Evolutionary conservation across 2,888 invertebrate species (phyloP).

Genomic region (Cosmopolites sordidus): DNA sequence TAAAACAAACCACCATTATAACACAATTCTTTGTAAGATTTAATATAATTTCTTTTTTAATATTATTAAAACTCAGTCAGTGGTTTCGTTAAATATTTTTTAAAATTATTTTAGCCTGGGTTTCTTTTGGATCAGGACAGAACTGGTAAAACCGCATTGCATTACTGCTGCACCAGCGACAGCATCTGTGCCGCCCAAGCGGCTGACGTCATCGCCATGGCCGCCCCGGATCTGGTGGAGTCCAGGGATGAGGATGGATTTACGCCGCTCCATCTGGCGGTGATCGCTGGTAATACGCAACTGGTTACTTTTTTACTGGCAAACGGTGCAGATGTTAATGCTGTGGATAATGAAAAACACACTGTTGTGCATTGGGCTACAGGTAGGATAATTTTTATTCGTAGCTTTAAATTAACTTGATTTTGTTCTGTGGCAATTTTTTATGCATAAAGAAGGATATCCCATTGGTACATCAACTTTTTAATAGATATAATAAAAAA

Average conservation of each 20-base stretch:
- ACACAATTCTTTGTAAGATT: too few species aligned
- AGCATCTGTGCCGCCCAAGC: constrained; percentile 57
- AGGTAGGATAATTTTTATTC: too few species aligned
- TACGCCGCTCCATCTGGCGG: constrained; percentile 91
- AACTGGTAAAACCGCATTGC: constrained; percentile 81
- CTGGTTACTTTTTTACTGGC: constrained; percentile 82
- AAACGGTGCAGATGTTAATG: constrained; percentile 84
- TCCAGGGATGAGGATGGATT: constrained; percentile 90
- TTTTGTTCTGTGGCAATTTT: too few species aligned
- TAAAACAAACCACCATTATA: too few species aligned
- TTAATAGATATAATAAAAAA: too few species aligned
- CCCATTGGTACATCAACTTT: too few species aligned
- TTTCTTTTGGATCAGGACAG: constrained; percentile 71
- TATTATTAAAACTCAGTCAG: too few species aligned
- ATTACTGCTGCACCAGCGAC: constrained; percentile 72
- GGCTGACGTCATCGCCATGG: constrained; percentile 69
- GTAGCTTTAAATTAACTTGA: too few species aligned
- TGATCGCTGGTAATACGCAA: constrained; percentile 86
- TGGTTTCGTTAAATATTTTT: not conserved
- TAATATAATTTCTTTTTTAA: too few species aligned
- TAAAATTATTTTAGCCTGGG: constrained; percentile 50
- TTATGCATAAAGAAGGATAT: too few species aligned
- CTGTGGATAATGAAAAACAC: constrained; percentile 90
- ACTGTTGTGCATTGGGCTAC: constrained; percentile 98
- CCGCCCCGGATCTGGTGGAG: constrained; percentile 80